Conservation (phyloP, 2,113 vertebrate species). For the Gymnobelideus leadbeateri region DNA sequence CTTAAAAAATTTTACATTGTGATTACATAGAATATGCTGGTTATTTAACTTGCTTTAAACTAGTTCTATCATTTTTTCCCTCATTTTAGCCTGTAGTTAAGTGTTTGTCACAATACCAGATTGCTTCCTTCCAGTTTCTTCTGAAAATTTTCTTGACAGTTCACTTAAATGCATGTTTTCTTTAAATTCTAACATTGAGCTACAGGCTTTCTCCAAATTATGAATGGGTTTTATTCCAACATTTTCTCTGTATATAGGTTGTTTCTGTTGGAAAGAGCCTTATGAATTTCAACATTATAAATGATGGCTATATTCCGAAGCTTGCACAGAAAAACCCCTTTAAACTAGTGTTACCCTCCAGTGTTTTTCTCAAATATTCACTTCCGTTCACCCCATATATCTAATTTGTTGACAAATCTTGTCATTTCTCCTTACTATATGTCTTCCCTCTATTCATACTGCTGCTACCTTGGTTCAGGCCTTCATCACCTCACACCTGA, state of each 20-base stretch:
- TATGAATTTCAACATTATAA: slow-evolving; percentile 22
- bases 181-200: neutral
- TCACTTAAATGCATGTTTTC: neutral
- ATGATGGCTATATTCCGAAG: slow-evolving; percentile 23
- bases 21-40: neutral
- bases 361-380: neutral
- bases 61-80: neutral
- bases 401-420: neutral
- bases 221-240: neutral
- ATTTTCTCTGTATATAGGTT: slow-evolving; percentile 19
- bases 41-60: neutral
- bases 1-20: neutral
- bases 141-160: neutral
- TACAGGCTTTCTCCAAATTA: neutral
- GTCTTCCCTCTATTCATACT: neutral
- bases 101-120: neutral
- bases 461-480: neutral
- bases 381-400: neutral
- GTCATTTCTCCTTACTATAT: neutral
- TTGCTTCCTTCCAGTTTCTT: neutral
- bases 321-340: slow-evolving; percentile 21
- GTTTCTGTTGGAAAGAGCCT: slow-evolving; percentile 7
- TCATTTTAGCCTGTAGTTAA: neutral
- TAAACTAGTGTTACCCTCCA: neutral
- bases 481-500: neutral